Evolutionary conservation across 2,113 vertebrate genomes (phyloP).

Genomic region (Salvator merianae): DNA sequence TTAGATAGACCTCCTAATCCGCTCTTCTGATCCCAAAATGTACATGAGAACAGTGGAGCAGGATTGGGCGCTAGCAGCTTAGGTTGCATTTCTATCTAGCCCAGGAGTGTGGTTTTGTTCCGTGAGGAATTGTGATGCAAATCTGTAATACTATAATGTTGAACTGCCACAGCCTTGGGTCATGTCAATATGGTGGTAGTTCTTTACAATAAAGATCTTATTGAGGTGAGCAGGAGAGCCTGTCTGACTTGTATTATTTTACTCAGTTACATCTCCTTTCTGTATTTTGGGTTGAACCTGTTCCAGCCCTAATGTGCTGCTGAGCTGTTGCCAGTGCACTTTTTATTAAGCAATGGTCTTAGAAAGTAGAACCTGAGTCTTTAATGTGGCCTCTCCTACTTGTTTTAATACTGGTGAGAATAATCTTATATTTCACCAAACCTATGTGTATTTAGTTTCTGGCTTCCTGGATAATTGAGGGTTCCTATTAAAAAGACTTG

Average conservation of each 20-base stretch:
- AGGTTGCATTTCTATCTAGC: constrained; percentile 1
- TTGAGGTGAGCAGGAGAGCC: constrained; percentile 18
- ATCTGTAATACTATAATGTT: constrained; percentile 3
- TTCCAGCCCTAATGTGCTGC: constrained; percentile 18
- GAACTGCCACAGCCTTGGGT: constrained; percentile 1
- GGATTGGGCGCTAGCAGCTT: constrained; percentile 12
- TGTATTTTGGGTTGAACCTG: constrained; percentile 37
- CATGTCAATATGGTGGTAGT: neutral
- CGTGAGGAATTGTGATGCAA: constrained; percentile 9
- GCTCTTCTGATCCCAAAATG: constrained; percentile 13
- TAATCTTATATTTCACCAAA: constrained; percentile 61
- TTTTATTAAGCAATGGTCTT: constrained; percentile 35
- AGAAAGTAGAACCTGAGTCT: constrained; percentile 37
- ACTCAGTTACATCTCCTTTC: constrained; percentile 19
- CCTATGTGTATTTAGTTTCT: constrained; percentile 56
- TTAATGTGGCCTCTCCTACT: constrained; percentile 46
- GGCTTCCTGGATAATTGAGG: constrained; percentile 62
- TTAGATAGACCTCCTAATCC: neutral
- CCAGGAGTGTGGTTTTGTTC: constrained; percentile 3
- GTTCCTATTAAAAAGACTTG: constrained; percentile 55
- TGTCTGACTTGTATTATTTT: constrained; percentile 11
- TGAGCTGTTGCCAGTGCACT: constrained; percentile 39
- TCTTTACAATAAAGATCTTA: neutral
- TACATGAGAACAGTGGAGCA: neutral
- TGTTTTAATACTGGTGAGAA: constrained; percentile 39